Evolutionary conservation across 2,888 invertebrate genomes (phyloP), one percentile per base, ranked within the genome.

Genomic region (Tortricodes alternella): DNA sequence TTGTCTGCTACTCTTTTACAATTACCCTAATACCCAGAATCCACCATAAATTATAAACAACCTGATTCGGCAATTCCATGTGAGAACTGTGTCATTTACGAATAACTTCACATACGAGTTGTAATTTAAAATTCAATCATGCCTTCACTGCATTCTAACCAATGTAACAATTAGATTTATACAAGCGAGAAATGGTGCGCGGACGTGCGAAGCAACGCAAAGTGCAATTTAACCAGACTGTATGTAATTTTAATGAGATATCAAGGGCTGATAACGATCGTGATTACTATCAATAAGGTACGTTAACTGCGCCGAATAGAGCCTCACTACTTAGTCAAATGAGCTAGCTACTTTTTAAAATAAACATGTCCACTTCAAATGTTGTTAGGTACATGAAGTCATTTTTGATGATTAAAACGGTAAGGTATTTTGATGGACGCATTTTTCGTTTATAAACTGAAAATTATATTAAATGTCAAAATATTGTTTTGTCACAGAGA

Each of bases 401-500:
- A 13, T 21, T 9, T 13, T 13, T 11, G 27, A 21, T n/a, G 11
- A 4, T 35, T 6, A 8, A 29, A 27, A 48, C 34, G 24, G 13
- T n/a, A 34, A 23, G 39, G 39, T 16, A 48, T 48, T 43, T 24
- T 35, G 13, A 35, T 35, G 16, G 38, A 24, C 2, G 9, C 7
- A 11, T 9, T n/a, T 21, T 0, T n/a, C n/a, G 29, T 9, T 1
- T 29, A 3, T 29, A 11, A 29, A 29, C 9, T 4, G 29, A n/a
- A 29, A 29, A 29, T 16, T 8, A 16, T n/a, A n/a, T n/a, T n/a
- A 16, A 34, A 23, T 39, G 13, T 35, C 11, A 55, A 24, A 41
- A 53, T 19, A 18, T 38, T 21, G 9, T 58, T 16, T 48, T 59
- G 60, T 73, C 75, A 13, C 88, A 95, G 96, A 80, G 98, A 98